A percentile compares a stretch with the other conserved stretches of the same genome.
Conservation (phyloP, 2,113 vertebrate genomes). For the Nymphicus hollandicus region DNA sequence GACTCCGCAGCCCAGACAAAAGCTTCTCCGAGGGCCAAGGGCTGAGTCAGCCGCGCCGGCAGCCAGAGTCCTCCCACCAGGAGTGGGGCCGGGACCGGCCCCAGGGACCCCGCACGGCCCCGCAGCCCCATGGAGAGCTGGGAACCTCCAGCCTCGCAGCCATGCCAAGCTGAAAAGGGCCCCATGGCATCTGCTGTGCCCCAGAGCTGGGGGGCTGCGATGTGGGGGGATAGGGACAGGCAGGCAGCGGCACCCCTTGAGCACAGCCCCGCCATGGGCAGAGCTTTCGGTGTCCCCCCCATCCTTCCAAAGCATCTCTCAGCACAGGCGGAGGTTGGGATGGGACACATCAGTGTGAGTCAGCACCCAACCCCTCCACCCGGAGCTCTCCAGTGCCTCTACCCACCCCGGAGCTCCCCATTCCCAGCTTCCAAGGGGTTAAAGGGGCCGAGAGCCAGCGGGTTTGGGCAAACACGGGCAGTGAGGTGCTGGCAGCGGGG, state of each 20-base stretch:
- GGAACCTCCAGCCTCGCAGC: accelerated
- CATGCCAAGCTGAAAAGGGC: accelerated
- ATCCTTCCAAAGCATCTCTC: background rate
- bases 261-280: accelerated
- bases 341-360: background rate
- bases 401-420: accelerated
- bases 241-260: background rate
- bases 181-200: background rate
- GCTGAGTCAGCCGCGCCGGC: slow-evolving; percentile 52
- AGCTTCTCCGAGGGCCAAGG: slow-evolving; percentile 54
- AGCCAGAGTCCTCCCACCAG: slow-evolving; percentile 58
- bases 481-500: background rate
- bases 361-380: background rate
- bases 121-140: background rate
- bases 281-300: accelerated
- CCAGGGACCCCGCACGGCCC: background rate
- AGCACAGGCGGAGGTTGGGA: background rate
- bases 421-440: background rate
- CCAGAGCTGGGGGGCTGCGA: background rate
- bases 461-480: background rate
- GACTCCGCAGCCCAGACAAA: slow-evolving; percentile 46
- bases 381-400: accelerated
- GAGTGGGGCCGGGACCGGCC: slow-evolving; percentile 17
- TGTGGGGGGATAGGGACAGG: background rate
- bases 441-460: background rate